Evolutionary conservation across 2,888 invertebrate species (phyloP).

Genomic region (Orchesellides sinensis): DNA sequence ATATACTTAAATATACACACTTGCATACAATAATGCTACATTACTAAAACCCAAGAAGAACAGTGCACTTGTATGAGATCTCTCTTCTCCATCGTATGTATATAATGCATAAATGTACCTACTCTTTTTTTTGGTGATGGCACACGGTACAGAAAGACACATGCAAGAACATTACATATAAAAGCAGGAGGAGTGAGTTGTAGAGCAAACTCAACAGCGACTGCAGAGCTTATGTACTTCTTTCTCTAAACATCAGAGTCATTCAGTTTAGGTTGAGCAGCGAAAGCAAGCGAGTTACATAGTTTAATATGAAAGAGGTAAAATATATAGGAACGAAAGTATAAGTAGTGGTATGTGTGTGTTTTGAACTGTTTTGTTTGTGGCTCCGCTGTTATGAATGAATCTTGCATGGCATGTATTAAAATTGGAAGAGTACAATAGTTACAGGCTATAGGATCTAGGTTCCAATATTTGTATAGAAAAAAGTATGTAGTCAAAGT

Average conservation of each 20-base stretch:
- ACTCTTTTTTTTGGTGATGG: background rate
- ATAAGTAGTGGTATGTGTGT: background rate
- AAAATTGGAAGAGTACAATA: background rate
- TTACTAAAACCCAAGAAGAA: background rate
- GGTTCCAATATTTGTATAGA: background rate
- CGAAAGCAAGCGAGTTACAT: constrained; percentile 18
- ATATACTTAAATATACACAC: background rate
- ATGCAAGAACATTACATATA: background rate
- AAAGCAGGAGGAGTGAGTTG: background rate
- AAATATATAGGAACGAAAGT: background rate
- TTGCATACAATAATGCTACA: background rate
- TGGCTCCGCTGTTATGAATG: too few species aligned
- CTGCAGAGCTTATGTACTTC: too few species aligned
- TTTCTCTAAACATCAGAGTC: background rate
- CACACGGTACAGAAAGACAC: constrained; percentile 15
- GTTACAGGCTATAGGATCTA: background rate
- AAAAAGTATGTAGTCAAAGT: background rate
- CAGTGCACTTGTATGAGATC: background rate
- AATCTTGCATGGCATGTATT: too few species aligned
- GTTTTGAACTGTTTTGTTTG: too few species aligned
- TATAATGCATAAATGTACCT: background rate
- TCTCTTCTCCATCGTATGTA: background rate
- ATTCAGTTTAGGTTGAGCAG: constrained; percentile 28
- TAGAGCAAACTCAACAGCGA: constrained; percentile 9
- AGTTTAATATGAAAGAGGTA: background rate